These are phyloP conservation scores for Campylomormyrus numenius DNA, from an alignment of 2,113 vertebrate species.

Conservation along the genomic window DNA sequence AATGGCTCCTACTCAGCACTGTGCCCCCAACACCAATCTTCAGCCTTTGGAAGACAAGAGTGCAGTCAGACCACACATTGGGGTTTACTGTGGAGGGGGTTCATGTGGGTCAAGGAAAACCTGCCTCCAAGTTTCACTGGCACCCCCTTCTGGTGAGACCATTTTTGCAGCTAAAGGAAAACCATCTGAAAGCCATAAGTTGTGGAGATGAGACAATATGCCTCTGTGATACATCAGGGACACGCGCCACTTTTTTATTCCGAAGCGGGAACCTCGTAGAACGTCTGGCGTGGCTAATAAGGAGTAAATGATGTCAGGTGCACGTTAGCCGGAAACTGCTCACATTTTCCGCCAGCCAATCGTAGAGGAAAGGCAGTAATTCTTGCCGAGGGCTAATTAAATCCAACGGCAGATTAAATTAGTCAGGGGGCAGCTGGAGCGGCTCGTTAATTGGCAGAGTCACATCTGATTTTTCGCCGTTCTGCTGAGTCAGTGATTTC, in stretches of 20 bases:
- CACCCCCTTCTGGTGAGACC: not conserved
- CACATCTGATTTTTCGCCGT: constrained; percentile 44
- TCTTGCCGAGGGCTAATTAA: constrained; percentile 41
- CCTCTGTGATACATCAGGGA: not conserved
- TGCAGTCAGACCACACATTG: not conserved
- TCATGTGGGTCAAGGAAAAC: not conserved
- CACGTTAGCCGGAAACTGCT: constrained; percentile 29
- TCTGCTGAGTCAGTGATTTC: constrained; percentile 2
- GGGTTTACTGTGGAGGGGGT: not conserved
- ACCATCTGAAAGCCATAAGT: not conserved
- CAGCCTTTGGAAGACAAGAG: not conserved
- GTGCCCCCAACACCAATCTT: not conserved
- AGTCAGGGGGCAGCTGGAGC: constrained; percentile 38
- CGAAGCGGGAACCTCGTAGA: not conserved
- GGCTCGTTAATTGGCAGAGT: constrained; percentile 46
- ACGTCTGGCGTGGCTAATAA: not conserved
- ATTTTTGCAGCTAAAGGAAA: not conserved
- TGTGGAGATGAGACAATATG: not conserved
- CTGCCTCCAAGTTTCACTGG: not conserved
- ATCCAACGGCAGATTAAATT: constrained; percentile 49
- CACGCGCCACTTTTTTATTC: not conserved
- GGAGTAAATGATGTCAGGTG: constrained; percentile 18
- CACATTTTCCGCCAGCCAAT: constrained; percentile 35
- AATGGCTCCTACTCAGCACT: not conserved
- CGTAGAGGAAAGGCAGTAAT: constrained; percentile 35